Evolutionary conservation across 1,140 invertebrate species (phyloP).

Genomic region (Drosophila pruinosa): DNA sequence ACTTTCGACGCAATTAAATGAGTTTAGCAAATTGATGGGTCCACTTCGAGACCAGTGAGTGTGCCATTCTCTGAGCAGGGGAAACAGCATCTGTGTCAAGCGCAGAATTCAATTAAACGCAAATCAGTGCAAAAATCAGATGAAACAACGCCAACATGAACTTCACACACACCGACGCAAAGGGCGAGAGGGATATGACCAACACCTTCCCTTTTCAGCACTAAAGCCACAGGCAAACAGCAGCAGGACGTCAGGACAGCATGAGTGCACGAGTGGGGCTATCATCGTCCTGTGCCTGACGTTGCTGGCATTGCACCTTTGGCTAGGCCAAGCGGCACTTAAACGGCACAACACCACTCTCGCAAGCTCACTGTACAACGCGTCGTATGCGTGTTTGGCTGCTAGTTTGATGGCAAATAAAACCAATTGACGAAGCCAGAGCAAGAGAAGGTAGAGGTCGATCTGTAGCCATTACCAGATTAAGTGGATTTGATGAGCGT

Average conservation of each 20-base stretch:
- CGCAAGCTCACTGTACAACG: constrained; percentile 23
- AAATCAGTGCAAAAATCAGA: constrained; percentile 73
- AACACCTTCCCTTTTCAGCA: background rate
- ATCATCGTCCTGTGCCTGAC: constrained; percentile 43
- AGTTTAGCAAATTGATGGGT: constrained; percentile 27
- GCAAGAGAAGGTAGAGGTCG: background rate
- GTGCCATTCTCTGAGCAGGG: background rate
- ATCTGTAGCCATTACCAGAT: constrained; percentile 56
- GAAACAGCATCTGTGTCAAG: constrained; percentile 45
- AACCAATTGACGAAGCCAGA: constrained; percentile 29
- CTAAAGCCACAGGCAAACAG: constrained; percentile 40
- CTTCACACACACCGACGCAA: background rate
- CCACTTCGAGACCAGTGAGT: background rate
- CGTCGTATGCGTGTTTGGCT: constrained; percentile 54
- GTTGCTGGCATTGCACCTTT: constrained; percentile 28
- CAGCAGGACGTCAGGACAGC: too few relatives aligned
- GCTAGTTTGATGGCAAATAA: constrained; percentile 72
- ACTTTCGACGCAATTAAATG: constrained; percentile 54
- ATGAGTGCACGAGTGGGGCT: too few relatives aligned
- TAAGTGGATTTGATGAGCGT: constrained; percentile 80
- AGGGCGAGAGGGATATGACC: background rate
- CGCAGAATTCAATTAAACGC: constrained; percentile 76
- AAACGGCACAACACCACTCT: constrained; percentile 37
- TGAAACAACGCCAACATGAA: constrained; percentile 2
- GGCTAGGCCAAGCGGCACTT: constrained; percentile 47